These are phyloP conservation scores for Chrysolophus pictus DNA, from an alignment of 2,797 vertebrate species.

Conservation along the genomic window DNA sequence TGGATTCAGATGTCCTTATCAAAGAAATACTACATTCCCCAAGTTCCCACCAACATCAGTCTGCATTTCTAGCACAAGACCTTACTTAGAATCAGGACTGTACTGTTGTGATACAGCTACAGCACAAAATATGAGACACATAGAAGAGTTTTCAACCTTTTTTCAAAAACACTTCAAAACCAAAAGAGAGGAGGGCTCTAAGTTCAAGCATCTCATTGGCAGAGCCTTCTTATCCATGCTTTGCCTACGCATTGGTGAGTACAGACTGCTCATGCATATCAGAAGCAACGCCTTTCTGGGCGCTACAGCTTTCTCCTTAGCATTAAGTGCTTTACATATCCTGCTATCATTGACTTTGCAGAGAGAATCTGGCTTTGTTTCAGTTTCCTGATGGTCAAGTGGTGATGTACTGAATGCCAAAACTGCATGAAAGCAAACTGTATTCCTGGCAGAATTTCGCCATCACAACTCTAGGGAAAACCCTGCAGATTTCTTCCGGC, in stretches of 20 bases:
- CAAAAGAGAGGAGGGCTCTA: not conserved
- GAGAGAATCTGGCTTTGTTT: not conserved
- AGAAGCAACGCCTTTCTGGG: not conserved
- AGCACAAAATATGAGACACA: not conserved
- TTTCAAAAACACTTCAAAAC: not conserved
- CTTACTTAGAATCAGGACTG: not conserved
- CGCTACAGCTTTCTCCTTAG: not conserved
- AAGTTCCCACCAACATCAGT: not conserved
- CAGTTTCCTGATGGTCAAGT: not conserved
- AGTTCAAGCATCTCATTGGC: not conserved
- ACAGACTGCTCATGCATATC: not conserved
- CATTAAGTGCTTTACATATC: not conserved
- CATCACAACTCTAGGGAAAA: not conserved
- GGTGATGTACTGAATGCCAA: not conserved
- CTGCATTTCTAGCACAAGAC: not conserved
- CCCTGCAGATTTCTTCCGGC: not conserved
- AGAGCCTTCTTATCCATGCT: not conserved
- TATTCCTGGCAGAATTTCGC: not conserved
- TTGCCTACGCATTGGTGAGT: not conserved
- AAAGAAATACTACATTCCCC: not conserved
- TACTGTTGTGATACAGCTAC: not conserved
- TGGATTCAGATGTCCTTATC: not conserved
- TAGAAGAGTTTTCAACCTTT: not conserved
- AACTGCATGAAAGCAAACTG: not conserved
- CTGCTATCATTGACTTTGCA: not conserved